These are phyloP conservation scores for Ancistrus triradiatus DNA, from an alignment of 2,113 vertebrate genomes.

Conservation along the genomic window DNA sequence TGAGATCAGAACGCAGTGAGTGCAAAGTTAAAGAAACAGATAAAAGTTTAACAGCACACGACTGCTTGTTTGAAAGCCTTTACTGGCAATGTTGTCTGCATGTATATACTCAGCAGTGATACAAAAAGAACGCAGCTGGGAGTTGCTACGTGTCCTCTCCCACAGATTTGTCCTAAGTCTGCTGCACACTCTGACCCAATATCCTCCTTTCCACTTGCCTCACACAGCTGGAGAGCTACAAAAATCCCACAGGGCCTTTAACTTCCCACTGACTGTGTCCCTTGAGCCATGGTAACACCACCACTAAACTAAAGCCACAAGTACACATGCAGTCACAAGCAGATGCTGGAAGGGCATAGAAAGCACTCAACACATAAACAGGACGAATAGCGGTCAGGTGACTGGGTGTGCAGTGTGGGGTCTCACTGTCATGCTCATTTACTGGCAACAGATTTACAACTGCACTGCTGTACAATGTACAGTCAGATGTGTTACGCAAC, in stretches of 20 bases:
- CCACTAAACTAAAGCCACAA: too few relatives aligned
- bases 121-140: constrained; percentile 13
- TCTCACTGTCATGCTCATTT: constrained; percentile 10
- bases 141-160: not conserved
- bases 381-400: constrained; percentile 11
- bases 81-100: too few relatives aligned
- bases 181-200: constrained; percentile 1
- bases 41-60: too few relatives aligned
- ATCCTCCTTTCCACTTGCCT: not conserved
- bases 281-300: not conserved
- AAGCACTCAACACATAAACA: constrained; percentile 5
- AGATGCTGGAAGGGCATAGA: constrained; percentile 1
- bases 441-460: constrained; percentile 5
- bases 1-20: too few relatives aligned
- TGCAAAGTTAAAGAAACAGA: too few relatives aligned
- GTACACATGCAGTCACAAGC: not conserved
- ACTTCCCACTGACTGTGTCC: not conserved
- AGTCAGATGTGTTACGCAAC: not conserved
- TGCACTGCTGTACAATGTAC: not conserved
- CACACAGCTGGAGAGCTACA: not conserved
- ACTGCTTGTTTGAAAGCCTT: too few relatives aligned
- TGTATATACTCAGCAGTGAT: too few relatives aligned
- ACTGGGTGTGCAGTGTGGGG: not conserved
- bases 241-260: not conserved
- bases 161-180: constrained; percentile 1